These are phyloP conservation scores for Blastomussa wellsi DNA, from an alignment of 92 coral and sea anemone species.

Conservation along the genomic window DNA sequence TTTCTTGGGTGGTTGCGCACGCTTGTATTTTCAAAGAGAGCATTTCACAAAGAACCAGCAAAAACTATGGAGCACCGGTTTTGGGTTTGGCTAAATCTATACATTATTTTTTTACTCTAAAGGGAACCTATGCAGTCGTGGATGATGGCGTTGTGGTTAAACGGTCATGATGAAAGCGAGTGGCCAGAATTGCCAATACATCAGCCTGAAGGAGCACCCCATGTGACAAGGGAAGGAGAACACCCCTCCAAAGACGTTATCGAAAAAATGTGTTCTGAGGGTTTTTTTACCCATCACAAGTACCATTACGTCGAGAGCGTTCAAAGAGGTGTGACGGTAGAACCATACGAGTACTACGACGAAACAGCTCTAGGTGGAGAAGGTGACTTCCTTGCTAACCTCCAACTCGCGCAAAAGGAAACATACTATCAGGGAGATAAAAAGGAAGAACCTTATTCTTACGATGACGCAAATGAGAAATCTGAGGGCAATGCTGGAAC, in stretches of 20 bases:
- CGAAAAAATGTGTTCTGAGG: slow-evolving; percentile 28
- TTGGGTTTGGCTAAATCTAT: too few relatives aligned
- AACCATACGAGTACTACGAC: too few relatives aligned
- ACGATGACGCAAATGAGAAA: not conserved
- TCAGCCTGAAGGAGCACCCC: not conserved
- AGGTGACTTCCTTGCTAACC: not conserved
- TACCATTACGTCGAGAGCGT: not conserved
- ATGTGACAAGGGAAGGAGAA: not conserved
- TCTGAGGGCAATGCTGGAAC: not conserved
- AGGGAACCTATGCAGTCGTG: slow-evolving; percentile 47
- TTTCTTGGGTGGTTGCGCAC: too few relatives aligned
- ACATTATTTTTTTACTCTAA: too few relatives aligned
- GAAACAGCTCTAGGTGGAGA: too few relatives aligned
- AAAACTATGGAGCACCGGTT: too few relatives aligned
- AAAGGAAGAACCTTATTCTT: too few relatives aligned
- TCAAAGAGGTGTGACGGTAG: not conserved
- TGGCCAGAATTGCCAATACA: slow-evolving; percentile 13
- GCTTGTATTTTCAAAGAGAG: too few relatives aligned
- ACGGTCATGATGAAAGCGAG: slow-evolving; percentile 4
- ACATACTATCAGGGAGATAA: not conserved
- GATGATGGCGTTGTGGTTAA: slow-evolving; percentile 26
- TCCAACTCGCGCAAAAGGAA: not conserved
- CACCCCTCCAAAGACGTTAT: slow-evolving; percentile 6
- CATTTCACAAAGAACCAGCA: too few relatives aligned
- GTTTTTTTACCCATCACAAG: slow-evolving; percentile 1